These are phyloP conservation scores for Exocentrus adspersus DNA, from an alignment of 2,888 invertebrate genomes.

Conservation along the genomic window DNA sequence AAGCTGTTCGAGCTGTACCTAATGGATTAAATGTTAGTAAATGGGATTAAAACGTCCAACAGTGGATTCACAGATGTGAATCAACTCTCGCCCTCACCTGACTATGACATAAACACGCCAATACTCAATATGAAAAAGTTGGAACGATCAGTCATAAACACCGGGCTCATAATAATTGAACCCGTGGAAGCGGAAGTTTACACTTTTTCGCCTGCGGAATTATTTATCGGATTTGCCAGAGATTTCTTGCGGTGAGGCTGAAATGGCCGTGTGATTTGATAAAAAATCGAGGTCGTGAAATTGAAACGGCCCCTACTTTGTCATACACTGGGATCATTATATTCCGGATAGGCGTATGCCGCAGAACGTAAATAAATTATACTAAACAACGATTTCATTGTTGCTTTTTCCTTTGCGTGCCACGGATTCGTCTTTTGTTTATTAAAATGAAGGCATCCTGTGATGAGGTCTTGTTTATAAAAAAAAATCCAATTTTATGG, in stretches of 20 bases:
- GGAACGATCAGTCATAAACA: conserved; percentile 8
- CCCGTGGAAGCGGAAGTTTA: conserved; percentile 5
- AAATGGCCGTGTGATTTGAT: background rate
- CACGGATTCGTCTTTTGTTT: no score
- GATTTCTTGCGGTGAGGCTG: background rate
- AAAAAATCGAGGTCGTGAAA: conserved; percentile 4
- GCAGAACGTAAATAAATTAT: background rate
- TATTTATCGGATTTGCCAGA: conserved; percentile 7
- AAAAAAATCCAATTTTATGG: no score
- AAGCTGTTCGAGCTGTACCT: no score
- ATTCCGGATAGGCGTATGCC: background rate
- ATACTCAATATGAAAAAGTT: conserved; percentile 6
- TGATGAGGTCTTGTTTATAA: no score
- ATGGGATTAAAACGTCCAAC: no score
- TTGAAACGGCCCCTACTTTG: background rate
- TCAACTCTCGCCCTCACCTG: no score
- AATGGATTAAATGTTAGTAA: no score
- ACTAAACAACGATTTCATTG: background rate
- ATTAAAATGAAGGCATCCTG: no score
- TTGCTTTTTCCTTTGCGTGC: no score
- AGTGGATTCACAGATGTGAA: no score
- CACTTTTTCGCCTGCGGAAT: conserved; percentile 9
- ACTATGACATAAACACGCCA: no score
- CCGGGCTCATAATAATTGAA: conserved; percentile 1
- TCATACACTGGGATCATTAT: background rate